Evolutionary conservation across 1,140 invertebrate genomes (phyloP), one percentile per base, ranked within the genome.

Genomic region (Magallana ariakensis): DNA sequence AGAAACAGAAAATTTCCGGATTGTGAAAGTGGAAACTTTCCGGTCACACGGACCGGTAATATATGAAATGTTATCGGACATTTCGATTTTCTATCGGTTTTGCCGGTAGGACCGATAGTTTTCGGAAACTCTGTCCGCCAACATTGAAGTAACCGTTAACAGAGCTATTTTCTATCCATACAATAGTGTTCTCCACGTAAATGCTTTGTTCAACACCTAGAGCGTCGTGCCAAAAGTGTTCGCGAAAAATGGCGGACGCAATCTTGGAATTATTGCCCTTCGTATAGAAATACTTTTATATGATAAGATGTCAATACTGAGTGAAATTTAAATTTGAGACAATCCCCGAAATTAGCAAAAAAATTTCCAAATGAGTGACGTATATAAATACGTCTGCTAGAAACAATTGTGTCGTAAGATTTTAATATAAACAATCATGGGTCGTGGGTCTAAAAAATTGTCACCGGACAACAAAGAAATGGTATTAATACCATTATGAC

Each of bases 371-470:
- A 62, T 62, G 60, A 11, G 16, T 62, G 60, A 62, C 60, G 60
- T 62, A 62, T 62, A 16, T 16, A 62, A 62, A 62, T 16, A 16
- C 60, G 60, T 62, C 60, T 62, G 60, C 60, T 10, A 16, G 16
- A 10, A n/a, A 16, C 13, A 62, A 7, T 62, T 62, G 60, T 62
- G 8, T 16, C 15, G 60, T 62, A 10, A 16, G 5, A 62, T 62
- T 62, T 7, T 8, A 62, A 85, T 85, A 75, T 85, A 85, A 85
- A 85, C 75, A 85, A 58, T 80, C 9, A 85, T 85, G 85, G 85
- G 85, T 33, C 70, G 85, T 10, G 80, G 58, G 26, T 85, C 70
- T 7, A 85, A 80, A 46, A 75, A 85, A 54, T 70, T 84, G 83
- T 84, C 58, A 54, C 58, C 60, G 33, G 83, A 84, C 83, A 66